phyloP scores from a whole-genome alignment of 2,797 vertebrate species.

The Brotula barbata region DNA sequence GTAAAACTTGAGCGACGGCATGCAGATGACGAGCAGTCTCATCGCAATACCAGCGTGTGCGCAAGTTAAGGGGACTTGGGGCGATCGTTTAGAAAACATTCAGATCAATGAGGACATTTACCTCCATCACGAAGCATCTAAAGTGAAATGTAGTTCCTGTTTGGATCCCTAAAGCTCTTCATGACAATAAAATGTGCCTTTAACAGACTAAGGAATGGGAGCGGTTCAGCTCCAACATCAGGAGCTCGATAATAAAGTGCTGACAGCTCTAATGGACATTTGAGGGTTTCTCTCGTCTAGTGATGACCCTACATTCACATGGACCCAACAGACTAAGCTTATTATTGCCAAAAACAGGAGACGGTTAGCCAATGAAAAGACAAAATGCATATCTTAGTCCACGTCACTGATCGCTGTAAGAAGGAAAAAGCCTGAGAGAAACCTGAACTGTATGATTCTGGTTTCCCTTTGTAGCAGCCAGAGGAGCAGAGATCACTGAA shows the following conservation, averaged over 20 bases:
- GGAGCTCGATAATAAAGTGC: constrained; percentile 71
- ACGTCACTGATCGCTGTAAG: constrained; percentile 11
- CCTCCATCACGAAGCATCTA: constrained; percentile 14
- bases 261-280: constrained; percentile 55
- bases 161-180: constrained; percentile 53
- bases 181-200: constrained; percentile 51
- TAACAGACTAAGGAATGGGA: constrained; percentile 42
- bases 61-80: constrained; percentile 52
- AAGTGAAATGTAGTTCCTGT: constrained; percentile 44
- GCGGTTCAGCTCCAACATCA: constrained; percentile 21
- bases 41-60: constrained; percentile 53
- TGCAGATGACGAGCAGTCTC: constrained; percentile 58
- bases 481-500: constrained; percentile 44
- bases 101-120: constrained; percentile 40
- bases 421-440: constrained; percentile 4
- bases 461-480: constrained; percentile 32
- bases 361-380: constrained; percentile 26
- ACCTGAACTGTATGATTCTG: constrained; percentile 19
- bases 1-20: constrained; percentile 44
- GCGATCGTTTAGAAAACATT: constrained; percentile 56
- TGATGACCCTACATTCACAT: constrained; percentile 37
- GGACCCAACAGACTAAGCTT: constrained; percentile 32
- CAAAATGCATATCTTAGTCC: constrained; percentile 19
- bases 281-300: constrained; percentile 28
- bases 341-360: constrained; percentile 24